phyloP scores from a whole-genome alignment of 2,888 invertebrate genomes.

The Hypsopygia costalis region DNA sequence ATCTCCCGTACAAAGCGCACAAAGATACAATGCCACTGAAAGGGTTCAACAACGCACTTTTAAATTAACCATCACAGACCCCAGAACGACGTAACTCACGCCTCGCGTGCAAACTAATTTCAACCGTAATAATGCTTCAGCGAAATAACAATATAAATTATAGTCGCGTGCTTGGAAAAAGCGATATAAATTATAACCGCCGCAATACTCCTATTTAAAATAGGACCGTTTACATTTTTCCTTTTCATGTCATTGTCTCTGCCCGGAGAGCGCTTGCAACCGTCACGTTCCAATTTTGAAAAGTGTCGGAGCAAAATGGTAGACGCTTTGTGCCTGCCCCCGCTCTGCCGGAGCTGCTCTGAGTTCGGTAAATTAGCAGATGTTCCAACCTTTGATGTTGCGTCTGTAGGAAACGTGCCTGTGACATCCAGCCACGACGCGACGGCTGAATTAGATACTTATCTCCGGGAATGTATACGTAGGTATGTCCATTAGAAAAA shows the following conservation, averaged over 20 bases:
- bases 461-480: constrained; percentile 24
- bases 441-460: constrained; percentile 19
- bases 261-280: constrained; percentile 75
- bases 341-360: constrained; percentile 50
- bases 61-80: constrained; percentile 67
- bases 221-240: constrained; percentile 79
- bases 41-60: constrained; percentile 81
- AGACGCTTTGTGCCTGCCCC: constrained; percentile 69
- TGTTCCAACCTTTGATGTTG: constrained; percentile 67
- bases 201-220: constrained; percentile 70
- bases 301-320: constrained; percentile 81
- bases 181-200: constrained; percentile 61
- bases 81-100: constrained; percentile 45
- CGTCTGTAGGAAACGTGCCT: constrained; percentile 37
- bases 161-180: constrained; percentile 35
- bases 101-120: constrained; percentile 35
- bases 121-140: constrained; percentile 26
- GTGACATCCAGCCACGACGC: constrained; percentile 25
- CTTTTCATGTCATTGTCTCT: constrained; percentile 81
- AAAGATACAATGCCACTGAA: constrained; percentile 81
- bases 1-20: constrained; percentile 79
- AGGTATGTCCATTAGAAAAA: constrained; percentile 18
- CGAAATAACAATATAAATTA: constrained; percentile 22
- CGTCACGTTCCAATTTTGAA: constrained; percentile 81
- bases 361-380: constrained; percentile 74